These are phyloP conservation scores for Turritopsis rubra DNA, from an alignment of 30 jellyfish, hydroid and myxozoan genomes.

Conservation along the genomic window DNA sequence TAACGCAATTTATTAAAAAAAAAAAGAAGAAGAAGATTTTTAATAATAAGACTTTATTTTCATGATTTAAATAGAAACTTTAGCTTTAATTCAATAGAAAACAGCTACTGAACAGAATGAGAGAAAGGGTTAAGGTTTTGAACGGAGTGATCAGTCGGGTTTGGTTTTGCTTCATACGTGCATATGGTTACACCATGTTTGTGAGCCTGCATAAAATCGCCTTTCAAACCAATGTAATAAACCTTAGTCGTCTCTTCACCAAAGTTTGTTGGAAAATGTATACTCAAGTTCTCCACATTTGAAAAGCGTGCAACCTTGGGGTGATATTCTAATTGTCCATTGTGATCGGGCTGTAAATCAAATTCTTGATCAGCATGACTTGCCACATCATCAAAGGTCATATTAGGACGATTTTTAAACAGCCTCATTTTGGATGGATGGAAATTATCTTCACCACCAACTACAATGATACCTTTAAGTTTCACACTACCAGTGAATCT, in stretches of 20 bases:
- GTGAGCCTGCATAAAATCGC: conserved; percentile 88
- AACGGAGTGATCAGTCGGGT: conserved; percentile 84
- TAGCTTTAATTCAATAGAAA: not conserved
- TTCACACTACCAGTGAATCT: conserved; percentile 82
- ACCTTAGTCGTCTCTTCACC: conserved; percentile 72
- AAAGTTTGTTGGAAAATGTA: conserved; percentile 72
- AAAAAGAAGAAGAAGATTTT: too few species aligned
- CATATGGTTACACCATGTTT: conserved; percentile 97
- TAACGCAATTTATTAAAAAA: too few species aligned
- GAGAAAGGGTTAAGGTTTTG: not conserved
- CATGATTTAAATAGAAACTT: too few species aligned
- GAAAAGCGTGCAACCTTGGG: conserved; percentile 73
- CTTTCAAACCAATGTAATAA: conserved; percentile 87
- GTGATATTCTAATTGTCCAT: conserved; percentile 70
- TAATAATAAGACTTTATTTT: too few species aligned
- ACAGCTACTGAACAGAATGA: not conserved
- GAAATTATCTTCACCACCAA: conserved; percentile 82
- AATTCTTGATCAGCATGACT: conserved; percentile 74
- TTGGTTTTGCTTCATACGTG: conserved; percentile 86
- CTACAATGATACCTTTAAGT: conserved; percentile 69
- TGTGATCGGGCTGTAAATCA: conserved; percentile 86
- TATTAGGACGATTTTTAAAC: conserved; percentile 74
- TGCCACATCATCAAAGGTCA: conserved; percentile 92
- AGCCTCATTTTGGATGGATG: conserved; percentile 88
- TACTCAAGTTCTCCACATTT: conserved; percentile 76